Percentiles rank a stretch among this genome's conserved stretches.
Evolutionary conservation across 1,140 invertebrate genomes (phyloP).

Genomic region (Drosophila sp.): DNA sequence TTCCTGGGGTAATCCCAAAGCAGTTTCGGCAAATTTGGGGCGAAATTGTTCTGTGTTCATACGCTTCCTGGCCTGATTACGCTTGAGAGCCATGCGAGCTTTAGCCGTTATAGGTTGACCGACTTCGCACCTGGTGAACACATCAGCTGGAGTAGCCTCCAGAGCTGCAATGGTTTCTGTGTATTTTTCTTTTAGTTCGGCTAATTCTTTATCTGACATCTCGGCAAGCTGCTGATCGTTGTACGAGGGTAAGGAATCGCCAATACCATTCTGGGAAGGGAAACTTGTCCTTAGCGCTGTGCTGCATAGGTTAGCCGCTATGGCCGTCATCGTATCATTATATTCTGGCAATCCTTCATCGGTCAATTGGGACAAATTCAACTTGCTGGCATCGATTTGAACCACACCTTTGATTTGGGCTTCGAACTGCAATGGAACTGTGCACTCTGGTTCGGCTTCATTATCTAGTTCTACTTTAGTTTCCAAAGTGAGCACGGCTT

Average conservation of each 20-base stretch:
- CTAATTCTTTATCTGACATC: not conserved
- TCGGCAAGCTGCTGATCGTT: not conserved
- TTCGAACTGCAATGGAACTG: slow-evolving; percentile 61
- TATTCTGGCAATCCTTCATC: slow-evolving; percentile 45
- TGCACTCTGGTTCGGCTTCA: not conserved
- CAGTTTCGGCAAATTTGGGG: not conserved
- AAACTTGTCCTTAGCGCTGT: slow-evolving; percentile 64
- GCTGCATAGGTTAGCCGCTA: slow-evolving; percentile 73
- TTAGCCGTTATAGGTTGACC: not conserved
- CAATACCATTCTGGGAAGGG: not conserved
- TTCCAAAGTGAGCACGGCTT: slow-evolving; percentile 54
- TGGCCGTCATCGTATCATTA: slow-evolving; percentile 64
- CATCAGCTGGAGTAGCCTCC: not conserved
- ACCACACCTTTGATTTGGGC: slow-evolving; percentile 64
- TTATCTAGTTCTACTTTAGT: slow-evolving; percentile 54
- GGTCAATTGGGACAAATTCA: slow-evolving; percentile 31
- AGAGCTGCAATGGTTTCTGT: not conserved
- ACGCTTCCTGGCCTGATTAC: slow-evolving; percentile 22
- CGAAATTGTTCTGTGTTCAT: slow-evolving; percentile 9
- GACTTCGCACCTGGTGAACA: not conserved
- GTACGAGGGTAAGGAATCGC: not conserved
- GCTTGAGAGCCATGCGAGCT: slow-evolving; percentile 26
- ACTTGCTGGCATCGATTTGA: slow-evolving; percentile 57
- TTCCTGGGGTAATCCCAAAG: not conserved
- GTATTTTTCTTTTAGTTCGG: not conserved